These are phyloP conservation scores for Melieria picta DNA, from an alignment of 2,888 invertebrate species.

Conservation along the genomic window DNA sequence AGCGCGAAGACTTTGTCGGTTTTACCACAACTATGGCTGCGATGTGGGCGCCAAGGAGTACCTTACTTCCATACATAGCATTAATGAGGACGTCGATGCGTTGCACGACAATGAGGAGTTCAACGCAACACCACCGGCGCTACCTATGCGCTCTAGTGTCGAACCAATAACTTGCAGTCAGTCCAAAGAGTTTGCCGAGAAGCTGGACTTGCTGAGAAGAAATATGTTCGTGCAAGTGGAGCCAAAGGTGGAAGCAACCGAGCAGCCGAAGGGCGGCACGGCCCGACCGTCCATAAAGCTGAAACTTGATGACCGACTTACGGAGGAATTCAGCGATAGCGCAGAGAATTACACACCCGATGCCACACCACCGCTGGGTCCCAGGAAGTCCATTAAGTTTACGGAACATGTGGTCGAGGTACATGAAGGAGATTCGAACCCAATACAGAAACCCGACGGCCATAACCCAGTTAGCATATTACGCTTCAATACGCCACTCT, in stretches of 20 bases:
- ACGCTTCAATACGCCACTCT: conserved; percentile 18
- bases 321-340: background rate
- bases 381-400: conserved; percentile 53
- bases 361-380: conserved; percentile 18
- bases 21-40: conserved; percentile 71
- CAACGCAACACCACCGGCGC: conserved; percentile 43
- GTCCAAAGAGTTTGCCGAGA: conserved; percentile 20
- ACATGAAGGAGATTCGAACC: conserved; percentile 40
- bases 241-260: conserved; percentile 23
- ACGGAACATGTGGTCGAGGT: conserved; percentile 50
- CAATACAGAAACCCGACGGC: conserved; percentile 37
- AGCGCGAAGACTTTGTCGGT: conserved; percentile 72
- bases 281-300: conserved; percentile 1
- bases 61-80: conserved; percentile 69
- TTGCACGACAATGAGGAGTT: conserved; percentile 45
- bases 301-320: background rate
- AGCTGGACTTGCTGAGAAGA: conserved; percentile 21
- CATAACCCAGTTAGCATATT: conserved; percentile 41
- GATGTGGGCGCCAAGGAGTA: conserved; percentile 70
- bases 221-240: conserved; percentile 30
- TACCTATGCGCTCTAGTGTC: conserved; percentile 53
- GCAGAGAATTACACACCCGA: no score
- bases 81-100: conserved; percentile 67
- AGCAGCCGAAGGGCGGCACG: conserved; percentile 27
- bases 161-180: conserved; percentile 45